Evolutionary conservation across 2,888 invertebrate genomes (phyloP).

Genomic region (Gymnoscelis rufifasciata): DNA sequence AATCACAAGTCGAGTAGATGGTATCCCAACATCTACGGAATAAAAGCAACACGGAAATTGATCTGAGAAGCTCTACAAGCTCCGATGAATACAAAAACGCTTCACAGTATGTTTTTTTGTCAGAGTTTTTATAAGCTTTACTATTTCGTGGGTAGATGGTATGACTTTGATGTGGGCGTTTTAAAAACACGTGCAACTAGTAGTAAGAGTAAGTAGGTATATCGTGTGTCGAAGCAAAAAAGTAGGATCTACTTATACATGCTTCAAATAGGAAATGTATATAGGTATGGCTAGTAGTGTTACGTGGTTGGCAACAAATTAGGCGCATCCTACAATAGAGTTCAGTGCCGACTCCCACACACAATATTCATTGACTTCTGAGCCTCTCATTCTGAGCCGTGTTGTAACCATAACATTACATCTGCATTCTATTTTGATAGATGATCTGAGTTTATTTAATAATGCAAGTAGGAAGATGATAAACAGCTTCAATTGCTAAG

Average conservation of each 20-base stretch:
- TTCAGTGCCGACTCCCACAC: constrained; percentile 65
- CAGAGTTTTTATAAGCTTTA: constrained; percentile 2
- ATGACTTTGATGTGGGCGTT: neutral
- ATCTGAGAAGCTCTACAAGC: constrained; percentile 15
- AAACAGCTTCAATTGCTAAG: neutral
- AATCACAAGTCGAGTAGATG: constrained; percentile 1
- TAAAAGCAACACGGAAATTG: constrained; percentile 11
- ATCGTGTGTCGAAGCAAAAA: neutral
- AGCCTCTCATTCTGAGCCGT: constrained; percentile 40
- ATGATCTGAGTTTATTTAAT: constrained; percentile 40
- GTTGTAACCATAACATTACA: constrained; percentile 50
- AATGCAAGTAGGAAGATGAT: constrained; percentile 13
- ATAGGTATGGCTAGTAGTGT: constrained; percentile 13
- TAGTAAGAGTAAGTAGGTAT: neutral
- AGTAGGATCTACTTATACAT: constrained; percentile 5
- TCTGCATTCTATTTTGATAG: constrained; percentile 50
- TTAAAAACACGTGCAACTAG: neutral
- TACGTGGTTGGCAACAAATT: constrained; percentile 56
- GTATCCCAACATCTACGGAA: constrained; percentile 6
- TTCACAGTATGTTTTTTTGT: constrained; percentile 7
- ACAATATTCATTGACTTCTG: constrained; percentile 56
- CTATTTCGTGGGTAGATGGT: neutral
- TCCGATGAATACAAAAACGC: constrained; percentile 5
- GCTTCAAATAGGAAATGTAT: neutral
- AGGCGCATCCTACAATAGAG: constrained; percentile 68